Evolutionary conservation across 2,113 vertebrate species (phyloP).

Genomic region (Motacilla tschutschensis): DNA sequence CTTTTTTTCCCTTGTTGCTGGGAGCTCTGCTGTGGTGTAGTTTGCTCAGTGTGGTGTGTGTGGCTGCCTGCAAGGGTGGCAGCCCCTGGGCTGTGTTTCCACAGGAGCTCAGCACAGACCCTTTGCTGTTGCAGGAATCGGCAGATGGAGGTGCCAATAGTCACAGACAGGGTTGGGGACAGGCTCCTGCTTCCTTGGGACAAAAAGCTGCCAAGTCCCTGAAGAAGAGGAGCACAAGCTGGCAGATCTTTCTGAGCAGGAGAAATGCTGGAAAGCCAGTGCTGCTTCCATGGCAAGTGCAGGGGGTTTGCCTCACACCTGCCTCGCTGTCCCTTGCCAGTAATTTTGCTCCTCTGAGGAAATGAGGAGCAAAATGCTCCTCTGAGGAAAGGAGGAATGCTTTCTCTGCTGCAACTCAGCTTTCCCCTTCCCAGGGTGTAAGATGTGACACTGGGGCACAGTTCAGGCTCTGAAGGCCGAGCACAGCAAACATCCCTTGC

Average conservation of each 20-base stretch:
- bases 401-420: rapidly evolving
- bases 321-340: background rate
- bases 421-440: background rate
- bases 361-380: background rate
- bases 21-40: background rate
- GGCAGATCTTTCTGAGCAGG: background rate
- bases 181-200: background rate
- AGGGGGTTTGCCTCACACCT: background rate
- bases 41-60: background rate
- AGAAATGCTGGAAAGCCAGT: background rate
- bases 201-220: rapidly evolving
- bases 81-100: background rate
- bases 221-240: background rate
- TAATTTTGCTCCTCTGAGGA: background rate
- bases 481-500: background rate
- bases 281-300: background rate
- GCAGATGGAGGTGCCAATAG: conserved; percentile 8
- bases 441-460: background rate
- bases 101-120: background rate
- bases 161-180: background rate
- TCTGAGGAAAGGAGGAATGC: background rate
- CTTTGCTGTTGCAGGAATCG: background rate
- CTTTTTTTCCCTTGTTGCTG: background rate
- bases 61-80: background rate
- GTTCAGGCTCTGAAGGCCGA: background rate